Evolutionary conservation across 2,113 vertebrate species (phyloP).

Genomic region (Petaurus breviceps): DNA sequence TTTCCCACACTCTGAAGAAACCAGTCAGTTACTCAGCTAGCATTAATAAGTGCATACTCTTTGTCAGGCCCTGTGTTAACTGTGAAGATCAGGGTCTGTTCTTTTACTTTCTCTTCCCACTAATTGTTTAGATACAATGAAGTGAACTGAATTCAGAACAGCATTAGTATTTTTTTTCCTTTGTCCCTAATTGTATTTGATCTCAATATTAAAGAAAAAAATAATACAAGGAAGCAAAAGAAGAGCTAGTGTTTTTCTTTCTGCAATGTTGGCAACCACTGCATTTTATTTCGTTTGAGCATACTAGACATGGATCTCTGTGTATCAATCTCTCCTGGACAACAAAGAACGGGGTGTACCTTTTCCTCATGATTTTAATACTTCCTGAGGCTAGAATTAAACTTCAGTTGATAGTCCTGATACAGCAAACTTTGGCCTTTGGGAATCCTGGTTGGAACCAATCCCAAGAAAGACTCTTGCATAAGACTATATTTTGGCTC

Average conservation of each 20-base stretch:
- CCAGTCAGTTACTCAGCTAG: neutral
- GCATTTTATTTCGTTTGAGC: neutral
- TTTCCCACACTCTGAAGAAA: neutral
- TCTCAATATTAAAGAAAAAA: neutral
- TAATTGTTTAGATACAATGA: neutral
- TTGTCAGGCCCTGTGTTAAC: neutral
- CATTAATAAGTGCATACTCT: neutral
- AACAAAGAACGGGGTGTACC: neutral
- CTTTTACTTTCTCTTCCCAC: neutral
- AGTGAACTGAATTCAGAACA: neutral
- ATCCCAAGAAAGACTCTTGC: neutral
- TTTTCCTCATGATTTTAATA: neutral
- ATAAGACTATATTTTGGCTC: neutral
- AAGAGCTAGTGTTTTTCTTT: neutral
- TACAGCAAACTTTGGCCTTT: neutral
- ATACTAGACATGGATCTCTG: neutral
- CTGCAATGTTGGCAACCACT: neutral
- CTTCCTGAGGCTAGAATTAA: neutral
- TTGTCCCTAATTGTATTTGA: neutral
- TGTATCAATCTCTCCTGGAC: neutral
- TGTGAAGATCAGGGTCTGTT: neutral
- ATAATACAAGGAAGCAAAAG: neutral
- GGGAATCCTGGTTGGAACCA: neutral
- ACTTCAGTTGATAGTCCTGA: neutral
- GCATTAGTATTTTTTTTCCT: neutral